Conservation (phyloP, 1,140 invertebrate species). For the Solenopsis fugax region DNA sequence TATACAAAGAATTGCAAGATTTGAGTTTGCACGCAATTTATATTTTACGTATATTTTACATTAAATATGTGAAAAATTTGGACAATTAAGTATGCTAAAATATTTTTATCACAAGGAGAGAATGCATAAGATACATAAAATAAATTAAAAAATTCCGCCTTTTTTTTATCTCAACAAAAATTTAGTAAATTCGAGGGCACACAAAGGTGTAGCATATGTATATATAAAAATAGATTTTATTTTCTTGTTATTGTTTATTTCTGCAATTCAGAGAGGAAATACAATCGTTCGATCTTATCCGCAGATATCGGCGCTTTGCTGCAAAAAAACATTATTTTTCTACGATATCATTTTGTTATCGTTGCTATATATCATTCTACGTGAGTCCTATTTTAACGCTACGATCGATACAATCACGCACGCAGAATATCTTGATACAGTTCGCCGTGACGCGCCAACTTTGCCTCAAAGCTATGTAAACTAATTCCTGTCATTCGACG, state of each 20-base stretch:
- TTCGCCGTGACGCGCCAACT: background rate
- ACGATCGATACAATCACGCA: constrained; percentile 42
- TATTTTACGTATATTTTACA: too few species aligned
- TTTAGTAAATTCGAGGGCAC: background rate
- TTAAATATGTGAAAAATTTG: background rate
- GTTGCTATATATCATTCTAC: background rate
- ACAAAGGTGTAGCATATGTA: background rate
- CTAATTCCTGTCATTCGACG: background rate
- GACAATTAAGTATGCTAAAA: background rate
- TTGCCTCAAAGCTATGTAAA: constrained; percentile 6
- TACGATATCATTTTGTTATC: constrained; percentile 23
- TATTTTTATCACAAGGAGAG: background rate
- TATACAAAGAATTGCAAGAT: background rate
- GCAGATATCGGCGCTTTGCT: background rate
- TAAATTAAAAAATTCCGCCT: background rate
- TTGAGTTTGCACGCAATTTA: background rate
- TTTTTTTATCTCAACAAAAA: background rate
- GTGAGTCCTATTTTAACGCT: constrained; percentile 36
- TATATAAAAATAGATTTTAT: background rate
- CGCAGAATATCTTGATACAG: constrained; percentile 1
- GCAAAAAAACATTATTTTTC: background rate
- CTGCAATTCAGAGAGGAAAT: background rate
- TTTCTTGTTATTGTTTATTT: constrained; percentile 28
- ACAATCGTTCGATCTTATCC: constrained; percentile 18
- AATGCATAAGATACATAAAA: background rate